Base-by-base conservation (phyloP, 2,888 invertebrate genomes). In the Tribolium freemani region DNA sequence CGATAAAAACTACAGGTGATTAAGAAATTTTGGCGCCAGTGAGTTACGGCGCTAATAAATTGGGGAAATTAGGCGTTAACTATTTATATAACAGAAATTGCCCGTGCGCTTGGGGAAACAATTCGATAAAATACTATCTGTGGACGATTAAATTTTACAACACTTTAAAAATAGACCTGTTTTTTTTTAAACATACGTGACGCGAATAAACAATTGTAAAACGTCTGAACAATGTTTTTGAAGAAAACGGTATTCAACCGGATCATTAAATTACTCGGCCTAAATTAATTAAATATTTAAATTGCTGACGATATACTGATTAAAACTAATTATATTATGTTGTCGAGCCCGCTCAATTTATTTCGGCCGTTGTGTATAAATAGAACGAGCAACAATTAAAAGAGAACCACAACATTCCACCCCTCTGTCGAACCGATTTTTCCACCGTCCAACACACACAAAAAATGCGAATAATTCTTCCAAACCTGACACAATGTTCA, bases 61-160 rank as follows among this genome's bases (percentile, higher is more conserved):
- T 69, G 63, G 11, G 64, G 69, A 72, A 72, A 74, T 74, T 70
- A 72, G 70, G 48, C 75, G 72, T 67, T 67, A 56, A 56, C 69
- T 72, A 72, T 74, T 74, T 66, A 63, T 72, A 54, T 72, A 64
- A 54, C 54, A 54, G 45, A 54, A 54, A 66, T 51, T 64, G 38
- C 8, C 30, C 46, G 48, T 26, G 26, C 48, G 30, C 6, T 48
- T 26, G 63, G 50, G 50, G 50, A 50, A 51, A 50, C 53, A 66
- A 66, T 66, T 66, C 45, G 53, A 54, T 54, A 54, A 54, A 66
- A 66, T 46, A 66, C 61, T 61, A 61, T 50, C 48, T 50, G 61
- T 50, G 58, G 44, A 60, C 54, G 53, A 66, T 66, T 66, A 63
- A 63, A 63, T 63, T 63, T 63, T 51, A 63, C 63, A 63, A 46